phyloP scores from a whole-genome alignment of 2,888 invertebrate species.

The Muscina levida region DNA sequence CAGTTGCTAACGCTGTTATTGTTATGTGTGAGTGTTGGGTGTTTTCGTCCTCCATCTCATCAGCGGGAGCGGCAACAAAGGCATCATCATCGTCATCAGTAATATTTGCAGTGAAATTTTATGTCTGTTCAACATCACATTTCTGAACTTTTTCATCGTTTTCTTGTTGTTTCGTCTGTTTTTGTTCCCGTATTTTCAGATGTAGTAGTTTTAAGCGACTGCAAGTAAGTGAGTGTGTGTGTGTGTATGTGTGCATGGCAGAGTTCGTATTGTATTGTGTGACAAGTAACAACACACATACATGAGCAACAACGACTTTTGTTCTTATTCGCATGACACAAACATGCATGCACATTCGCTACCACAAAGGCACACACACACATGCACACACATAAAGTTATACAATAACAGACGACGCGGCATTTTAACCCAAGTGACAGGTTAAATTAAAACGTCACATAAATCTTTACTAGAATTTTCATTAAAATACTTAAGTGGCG shows the following conservation, averaged over 20 bases:
- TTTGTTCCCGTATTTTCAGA: constrained; percentile 7
- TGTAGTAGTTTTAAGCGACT: neutral
- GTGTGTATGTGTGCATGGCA: constrained; percentile 18
- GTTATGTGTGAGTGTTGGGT: neutral
- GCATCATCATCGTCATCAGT: constrained; percentile 33
- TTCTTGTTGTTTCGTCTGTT: neutral
- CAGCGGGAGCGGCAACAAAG: neutral
- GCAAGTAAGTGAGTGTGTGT: constrained; percentile 1
- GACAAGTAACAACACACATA: constrained; percentile 47
- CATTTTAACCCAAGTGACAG: constrained; percentile 69
- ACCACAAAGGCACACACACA: constrained; percentile 6
- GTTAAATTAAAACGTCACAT: constrained; percentile 78
- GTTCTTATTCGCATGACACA: neutral
- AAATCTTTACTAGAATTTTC: constrained; percentile 77
- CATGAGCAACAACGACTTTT: constrained; percentile 16
- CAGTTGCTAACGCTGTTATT: constrained; percentile 15
- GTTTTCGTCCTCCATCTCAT: neutral
- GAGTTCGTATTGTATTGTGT: constrained; percentile 43
- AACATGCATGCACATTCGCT: constrained; percentile 2
- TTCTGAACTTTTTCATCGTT: constrained; percentile 23
- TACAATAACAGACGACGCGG: constrained; percentile 58
- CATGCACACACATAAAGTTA: constrained; percentile 13
- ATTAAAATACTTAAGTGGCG: constrained; percentile 74
- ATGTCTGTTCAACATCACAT: constrained; percentile 41
- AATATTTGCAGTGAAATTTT: constrained; percentile 48